Base-by-base conservation (phyloP, 2,113 vertebrate species). In the Megaceryle maxima region DNA sequence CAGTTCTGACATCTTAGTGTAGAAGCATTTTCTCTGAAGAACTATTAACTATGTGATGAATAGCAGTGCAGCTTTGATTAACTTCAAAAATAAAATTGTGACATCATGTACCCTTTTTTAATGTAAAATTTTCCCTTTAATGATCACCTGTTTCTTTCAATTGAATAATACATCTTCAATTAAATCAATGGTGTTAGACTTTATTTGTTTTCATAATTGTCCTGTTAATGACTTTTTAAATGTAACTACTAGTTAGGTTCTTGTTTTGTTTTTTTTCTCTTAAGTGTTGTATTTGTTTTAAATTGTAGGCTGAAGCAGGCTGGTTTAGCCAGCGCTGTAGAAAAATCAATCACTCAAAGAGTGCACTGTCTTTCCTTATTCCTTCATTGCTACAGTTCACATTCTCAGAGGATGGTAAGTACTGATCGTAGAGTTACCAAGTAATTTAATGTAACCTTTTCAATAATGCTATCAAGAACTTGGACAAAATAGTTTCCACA, bases 261-360 rank as follows among this genome's bases (percentile, higher is more conserved):
- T 53, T 46, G 4, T 22, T 70, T 31, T 15, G 17, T 44, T 55
- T 50, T 13, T 66, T 50, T 77, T 67, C 4, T 57, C 70, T 53
- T 53, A 48, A 67, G 66, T 10, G 9, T 14, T 83, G 8, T 75
- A 5, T 93, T 73, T 91, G 24, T 92, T 96, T 96, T 60, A 64
- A 92, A 95, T 90, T 96, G 11, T 72, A 99, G 98, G 99, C 99
- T 7, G 99, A 99, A 96, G 99, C 99, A 11, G 99, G 99, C 56
- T 99, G 99, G 99, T 99, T 99, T 95, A 99, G 99, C 91, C 99
- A 99, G 84, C 98, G 99, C 50, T 99, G 99, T 95, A 97, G 98
- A 88, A 99, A 99, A 97, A 99, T 99, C 87, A 99, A 99, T 97
- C 99, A 99, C 97, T 99, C 99, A 15, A 99, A 99, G 97, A 99